Percentiles rank a stretch among this genome's conserved stretches.
These are phyloP conservation scores for Hycleus phaleratus DNA, from an alignment of 1,140 invertebrate genomes.

Conservation along the genomic window DNA sequence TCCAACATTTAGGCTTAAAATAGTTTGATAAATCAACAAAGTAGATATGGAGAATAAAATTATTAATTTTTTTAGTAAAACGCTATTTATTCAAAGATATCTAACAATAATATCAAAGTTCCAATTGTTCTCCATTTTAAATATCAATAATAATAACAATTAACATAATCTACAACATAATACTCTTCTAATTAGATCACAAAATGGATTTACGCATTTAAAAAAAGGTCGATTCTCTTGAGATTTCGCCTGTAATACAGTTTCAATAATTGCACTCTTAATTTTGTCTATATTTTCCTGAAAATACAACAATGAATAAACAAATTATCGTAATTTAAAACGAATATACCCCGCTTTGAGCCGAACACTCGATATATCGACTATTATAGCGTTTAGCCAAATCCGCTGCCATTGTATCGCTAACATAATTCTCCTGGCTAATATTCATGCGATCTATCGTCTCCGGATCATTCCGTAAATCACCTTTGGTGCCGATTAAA, in stretches of 20 bases:
- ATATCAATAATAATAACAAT: constrained; percentile 5
- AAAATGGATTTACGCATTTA: constrained; percentile 1
- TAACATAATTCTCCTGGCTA: constrained; percentile 5
- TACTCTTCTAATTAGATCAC: background rate
- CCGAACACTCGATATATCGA: constrained; percentile 14
- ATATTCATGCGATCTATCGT: constrained; percentile 13
- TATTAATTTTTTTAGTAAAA: too few species aligned
- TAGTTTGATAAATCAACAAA: too few species aligned
- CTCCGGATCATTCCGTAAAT: constrained; percentile 12
- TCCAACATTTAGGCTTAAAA: too few species aligned
- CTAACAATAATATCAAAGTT: too few species aligned
- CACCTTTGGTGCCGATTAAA: constrained; percentile 10
- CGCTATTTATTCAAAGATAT: too few species aligned
- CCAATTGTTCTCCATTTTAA: too few species aligned
- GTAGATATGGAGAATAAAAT: too few species aligned
- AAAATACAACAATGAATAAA: background rate
- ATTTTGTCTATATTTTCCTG: constrained; percentile 11
- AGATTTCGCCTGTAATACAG: background rate
- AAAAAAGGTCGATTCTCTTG: background rate
- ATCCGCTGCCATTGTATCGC: constrained; percentile 1
- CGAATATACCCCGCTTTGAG: constrained; percentile 3
- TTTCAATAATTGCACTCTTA: constrained; percentile 2
- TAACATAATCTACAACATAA: constrained; percentile 1
- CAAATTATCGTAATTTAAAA: background rate
- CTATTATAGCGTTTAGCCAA: constrained; percentile 9